Percentiles rank a stretch among this genome's conserved stretches.
Conservation (phyloP, 2,113 vertebrate genomes). For the Oncorhynchus masou region DNA sequence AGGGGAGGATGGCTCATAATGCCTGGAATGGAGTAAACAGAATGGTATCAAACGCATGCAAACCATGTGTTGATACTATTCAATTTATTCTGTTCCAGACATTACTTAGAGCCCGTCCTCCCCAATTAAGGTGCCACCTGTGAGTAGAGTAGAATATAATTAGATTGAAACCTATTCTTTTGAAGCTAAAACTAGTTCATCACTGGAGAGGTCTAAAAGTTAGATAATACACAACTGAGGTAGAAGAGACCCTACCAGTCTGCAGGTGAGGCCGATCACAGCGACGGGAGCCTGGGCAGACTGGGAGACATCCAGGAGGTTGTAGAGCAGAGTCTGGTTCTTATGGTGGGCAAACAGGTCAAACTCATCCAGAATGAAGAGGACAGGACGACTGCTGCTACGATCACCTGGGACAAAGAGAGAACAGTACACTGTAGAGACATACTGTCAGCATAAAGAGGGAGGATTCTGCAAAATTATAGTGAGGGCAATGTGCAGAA, state of each 20-base stretch:
- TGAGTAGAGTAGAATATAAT: no score
- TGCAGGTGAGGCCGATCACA: conserved; percentile 91
- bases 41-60: no score
- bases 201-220: not conserved
- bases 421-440: not conserved
- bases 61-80: no score
- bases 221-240: not conserved
- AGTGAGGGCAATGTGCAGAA: not conserved
- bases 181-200: not conserved
- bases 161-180: no score
- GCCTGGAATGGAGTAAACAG: no score
- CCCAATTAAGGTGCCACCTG: no score
- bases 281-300: conserved; percentile 92
- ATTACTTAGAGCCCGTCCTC: no score
- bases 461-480: not conserved
- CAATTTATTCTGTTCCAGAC: no score
- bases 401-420: conserved; percentile 77
- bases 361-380: conserved; percentile 95
- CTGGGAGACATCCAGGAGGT: conserved; percentile 93
- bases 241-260: conserved; percentile 78
- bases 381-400: conserved; percentile 83
- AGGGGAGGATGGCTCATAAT: no score
- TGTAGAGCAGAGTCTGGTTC: conserved; percentile 96
- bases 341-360: conserved; percentile 96
- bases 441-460: not conserved